These are phyloP conservation scores for Heliconius himera DNA, from an alignment of 1,140 invertebrate species.

Conservation along the genomic window DNA sequence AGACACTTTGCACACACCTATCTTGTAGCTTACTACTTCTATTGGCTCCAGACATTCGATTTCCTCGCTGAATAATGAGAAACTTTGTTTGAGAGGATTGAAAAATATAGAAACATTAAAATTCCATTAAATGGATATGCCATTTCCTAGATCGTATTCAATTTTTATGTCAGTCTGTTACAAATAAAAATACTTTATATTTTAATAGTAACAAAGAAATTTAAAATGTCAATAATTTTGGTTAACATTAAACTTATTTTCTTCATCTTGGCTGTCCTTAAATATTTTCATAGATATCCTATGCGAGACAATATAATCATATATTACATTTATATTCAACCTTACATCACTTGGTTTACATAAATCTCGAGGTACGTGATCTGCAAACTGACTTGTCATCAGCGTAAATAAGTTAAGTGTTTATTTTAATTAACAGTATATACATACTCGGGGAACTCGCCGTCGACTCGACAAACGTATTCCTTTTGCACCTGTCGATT, in stretches of 20 bases:
- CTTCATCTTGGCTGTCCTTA: background rate
- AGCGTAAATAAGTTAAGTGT: conserved; percentile 23
- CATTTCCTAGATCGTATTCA: background rate
- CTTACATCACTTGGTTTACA: conserved; percentile 13
- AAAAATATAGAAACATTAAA: background rate
- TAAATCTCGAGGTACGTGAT: conserved; percentile 12
- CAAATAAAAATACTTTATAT: no score
- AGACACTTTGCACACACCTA: conserved; percentile 96
- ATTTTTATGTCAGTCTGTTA: no score
- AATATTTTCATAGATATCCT: background rate
- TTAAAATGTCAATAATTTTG: no score
- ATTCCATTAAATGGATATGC: no score
- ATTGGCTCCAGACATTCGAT: conserved; percentile 95
- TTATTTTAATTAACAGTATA: conserved; percentile 46
- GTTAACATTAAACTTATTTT: no score
- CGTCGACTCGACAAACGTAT: conserved; percentile 98
- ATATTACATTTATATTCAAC: conserved; percentile 11
- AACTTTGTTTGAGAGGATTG: background rate
- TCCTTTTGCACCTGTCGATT: conserved; percentile 96
- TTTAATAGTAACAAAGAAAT: no score
- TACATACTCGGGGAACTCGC: conserved; percentile 97
- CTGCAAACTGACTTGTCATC: conserved; percentile 17
- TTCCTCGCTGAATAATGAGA: conserved; percentile 84
- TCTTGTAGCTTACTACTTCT: conserved; percentile 96
- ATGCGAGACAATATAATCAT: background rate